A percentile compares a stretch with the other conserved stretches of the same genome.
phyloP scores from a whole-genome alignment of 1,140 invertebrate species.

The Colletes latitarsis region DNA sequence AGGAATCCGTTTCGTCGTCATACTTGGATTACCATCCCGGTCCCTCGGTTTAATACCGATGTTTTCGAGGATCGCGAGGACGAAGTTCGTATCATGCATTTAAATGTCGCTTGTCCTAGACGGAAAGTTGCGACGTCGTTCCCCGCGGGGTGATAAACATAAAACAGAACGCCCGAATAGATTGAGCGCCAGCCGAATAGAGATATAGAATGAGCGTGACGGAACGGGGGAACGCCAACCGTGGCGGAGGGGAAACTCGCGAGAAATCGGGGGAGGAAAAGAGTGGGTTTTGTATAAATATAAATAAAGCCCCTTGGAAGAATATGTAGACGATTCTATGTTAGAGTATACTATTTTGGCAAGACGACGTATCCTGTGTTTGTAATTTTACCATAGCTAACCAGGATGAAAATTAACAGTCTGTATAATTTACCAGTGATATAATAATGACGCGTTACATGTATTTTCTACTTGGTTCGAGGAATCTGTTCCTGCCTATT shows the following conservation, averaged over 20 bases:
- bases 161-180: constrained; percentile 11
- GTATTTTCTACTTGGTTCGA: background rate
- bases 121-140: constrained; percentile 5
- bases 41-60: background rate
- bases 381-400: no score
- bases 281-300: background rate
- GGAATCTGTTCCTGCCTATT: background rate
- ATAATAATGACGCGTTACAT: background rate
- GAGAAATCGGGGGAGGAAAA: background rate
- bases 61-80: background rate
- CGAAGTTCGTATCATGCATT: constrained; percentile 35
- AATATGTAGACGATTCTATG: no score
- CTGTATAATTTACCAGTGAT: no score
- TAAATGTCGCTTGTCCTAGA: constrained; percentile 32
- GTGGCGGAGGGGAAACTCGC: background rate
- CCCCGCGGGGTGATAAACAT: constrained; percentile 38
- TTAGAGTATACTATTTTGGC: no score
- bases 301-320: background rate
- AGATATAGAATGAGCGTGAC: background rate
- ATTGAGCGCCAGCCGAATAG: background rate
- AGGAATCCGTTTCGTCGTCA: background rate
- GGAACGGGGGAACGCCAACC: background rate
- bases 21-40: background rate
- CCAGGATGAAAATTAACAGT: background rate
- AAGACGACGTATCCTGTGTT: no score